A percentile compares a stretch with the other conserved stretches of the same genome.
These are phyloP conservation scores for Cephus rjabovi DNA, from an alignment of 2,888 invertebrate genomes.

Conservation along the genomic window DNA sequence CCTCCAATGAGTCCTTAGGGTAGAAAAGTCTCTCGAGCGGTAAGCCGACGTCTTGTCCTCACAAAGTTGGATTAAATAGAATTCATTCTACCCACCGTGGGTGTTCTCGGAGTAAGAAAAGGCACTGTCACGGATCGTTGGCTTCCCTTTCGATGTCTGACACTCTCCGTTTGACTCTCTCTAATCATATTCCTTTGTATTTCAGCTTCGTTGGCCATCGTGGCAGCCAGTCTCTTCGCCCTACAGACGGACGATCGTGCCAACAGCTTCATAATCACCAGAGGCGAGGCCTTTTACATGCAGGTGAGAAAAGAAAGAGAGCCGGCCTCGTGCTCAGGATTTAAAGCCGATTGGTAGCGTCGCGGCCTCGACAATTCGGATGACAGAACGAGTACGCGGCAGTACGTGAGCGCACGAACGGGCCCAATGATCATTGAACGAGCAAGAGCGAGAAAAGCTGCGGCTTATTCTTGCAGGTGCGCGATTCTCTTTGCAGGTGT, in stretches of 20 bases:
- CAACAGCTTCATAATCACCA: slow-evolving; percentile 79
- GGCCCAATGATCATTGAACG: neutral
- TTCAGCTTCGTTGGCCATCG: slow-evolving; percentile 83
- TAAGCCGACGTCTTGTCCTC: neutral
- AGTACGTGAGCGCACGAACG: neutral
- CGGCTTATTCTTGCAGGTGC: neutral
- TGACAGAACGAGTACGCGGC: neutral
- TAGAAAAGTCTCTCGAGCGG: neutral
- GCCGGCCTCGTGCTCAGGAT: neutral
- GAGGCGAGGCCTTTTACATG: slow-evolving; percentile 89
- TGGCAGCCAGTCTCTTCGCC: slow-evolving; percentile 85
- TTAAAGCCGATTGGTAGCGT: neutral
- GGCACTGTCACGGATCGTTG: neutral
- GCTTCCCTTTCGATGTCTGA: too few species aligned
- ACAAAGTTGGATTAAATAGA: neutral
- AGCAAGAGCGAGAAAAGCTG: neutral
- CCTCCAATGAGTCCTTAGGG: neutral
- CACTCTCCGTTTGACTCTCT: neutral
- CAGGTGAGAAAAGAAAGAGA: slow-evolving; percentile 72
- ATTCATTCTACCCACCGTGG: neutral
- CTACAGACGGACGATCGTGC: slow-evolving; percentile 85
- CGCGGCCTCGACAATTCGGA: neutral
- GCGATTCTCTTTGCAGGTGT: slow-evolving; percentile 20
- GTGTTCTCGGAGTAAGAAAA: neutral
- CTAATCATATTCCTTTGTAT: slow-evolving; percentile 37